Conservation (phyloP, 2,888 invertebrate species). For the Tryphoninae sp. region DNA sequence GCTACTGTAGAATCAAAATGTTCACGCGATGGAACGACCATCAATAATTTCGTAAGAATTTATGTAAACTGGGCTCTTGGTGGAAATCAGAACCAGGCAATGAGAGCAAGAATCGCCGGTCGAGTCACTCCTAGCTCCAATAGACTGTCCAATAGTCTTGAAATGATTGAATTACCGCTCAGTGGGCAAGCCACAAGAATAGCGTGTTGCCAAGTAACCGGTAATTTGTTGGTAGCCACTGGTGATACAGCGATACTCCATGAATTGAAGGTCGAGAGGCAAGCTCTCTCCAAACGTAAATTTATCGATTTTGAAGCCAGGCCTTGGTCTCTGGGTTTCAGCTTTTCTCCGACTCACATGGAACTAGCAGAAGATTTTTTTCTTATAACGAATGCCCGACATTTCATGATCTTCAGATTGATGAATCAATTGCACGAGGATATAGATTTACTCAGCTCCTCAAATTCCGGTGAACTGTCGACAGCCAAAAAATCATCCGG, state of each 20-base stretch:
- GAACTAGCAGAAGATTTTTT: conserved; percentile 87
- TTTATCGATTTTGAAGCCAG: conserved; percentile 88
- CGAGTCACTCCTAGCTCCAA: conserved; percentile 88
- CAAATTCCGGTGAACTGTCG: conserved; percentile 75
- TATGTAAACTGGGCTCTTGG: conserved; percentile 88
- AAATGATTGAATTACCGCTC: conserved; percentile 89
- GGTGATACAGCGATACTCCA: conserved; percentile 83
- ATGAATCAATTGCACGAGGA: conserved; percentile 78
- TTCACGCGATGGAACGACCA: conserved; percentile 72
- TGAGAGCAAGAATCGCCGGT: conserved; percentile 88
- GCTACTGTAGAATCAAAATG: conserved; percentile 85
- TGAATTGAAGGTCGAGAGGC: conserved; percentile 85
- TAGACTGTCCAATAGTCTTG: conserved; percentile 85
- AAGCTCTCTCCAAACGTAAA: conserved; percentile 86
- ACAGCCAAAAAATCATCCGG: conserved; percentile 75
- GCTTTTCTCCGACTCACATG: conserved; percentile 84
- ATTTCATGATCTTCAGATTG: conserved; percentile 83
- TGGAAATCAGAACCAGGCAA: conserved; percentile 82
- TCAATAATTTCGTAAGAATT: conserved; percentile 85
- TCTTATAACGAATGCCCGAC: conserved; percentile 84
- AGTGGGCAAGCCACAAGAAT: conserved; percentile 84
- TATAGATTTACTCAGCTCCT: conserved; percentile 76
- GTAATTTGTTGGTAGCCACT: conserved; percentile 81
- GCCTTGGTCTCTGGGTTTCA: conserved; percentile 85
- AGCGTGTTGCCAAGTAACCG: conserved; percentile 85